Conservation (phyloP, 2,797 vertebrate genomes). For the Knipowitschia caucasica region DNA sequence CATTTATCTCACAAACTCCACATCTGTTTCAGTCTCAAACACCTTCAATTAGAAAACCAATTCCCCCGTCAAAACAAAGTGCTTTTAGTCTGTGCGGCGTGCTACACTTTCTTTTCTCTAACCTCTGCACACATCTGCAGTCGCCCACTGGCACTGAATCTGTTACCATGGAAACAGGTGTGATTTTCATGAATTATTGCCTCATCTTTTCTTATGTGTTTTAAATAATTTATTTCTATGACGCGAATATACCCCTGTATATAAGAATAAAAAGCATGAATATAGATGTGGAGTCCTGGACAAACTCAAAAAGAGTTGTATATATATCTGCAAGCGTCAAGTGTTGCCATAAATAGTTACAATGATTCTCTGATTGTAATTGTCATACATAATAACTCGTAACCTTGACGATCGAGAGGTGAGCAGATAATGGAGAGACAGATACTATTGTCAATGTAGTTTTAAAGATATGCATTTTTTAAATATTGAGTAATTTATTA, state of each 20-base stretch:
- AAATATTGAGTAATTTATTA: no score
- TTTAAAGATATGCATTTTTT: no score
- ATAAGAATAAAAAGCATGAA: neutral
- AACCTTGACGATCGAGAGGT: neutral
- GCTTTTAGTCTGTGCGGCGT: conserved; percentile 15
- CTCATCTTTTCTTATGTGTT: conserved; percentile 54
- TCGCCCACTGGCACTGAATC: conserved; percentile 53
- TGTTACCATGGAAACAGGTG: conserved; percentile 72
- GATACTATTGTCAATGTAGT: no score
- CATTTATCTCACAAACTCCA: conserved; percentile 44
- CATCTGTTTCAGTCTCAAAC: conserved; percentile 53
- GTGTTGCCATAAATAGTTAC: neutral
- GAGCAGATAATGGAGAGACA: no score
- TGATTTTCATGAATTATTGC: conserved; percentile 55
- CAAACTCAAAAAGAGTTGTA: neutral
- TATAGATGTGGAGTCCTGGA: neutral
- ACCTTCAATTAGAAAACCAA: conserved; percentile 61
- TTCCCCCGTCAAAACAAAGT: conserved; percentile 50
- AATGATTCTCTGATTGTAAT: neutral
- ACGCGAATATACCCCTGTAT: conserved; percentile 22
- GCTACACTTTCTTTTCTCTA: conserved; percentile 39
- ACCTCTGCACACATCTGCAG: conserved; percentile 49
- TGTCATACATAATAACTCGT: neutral
- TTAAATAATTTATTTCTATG: conserved; percentile 47
- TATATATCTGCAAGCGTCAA: neutral